Evolutionary conservation across 2,113 vertebrate genomes (phyloP).

Genomic region (Nanorana parkeri): DNA sequence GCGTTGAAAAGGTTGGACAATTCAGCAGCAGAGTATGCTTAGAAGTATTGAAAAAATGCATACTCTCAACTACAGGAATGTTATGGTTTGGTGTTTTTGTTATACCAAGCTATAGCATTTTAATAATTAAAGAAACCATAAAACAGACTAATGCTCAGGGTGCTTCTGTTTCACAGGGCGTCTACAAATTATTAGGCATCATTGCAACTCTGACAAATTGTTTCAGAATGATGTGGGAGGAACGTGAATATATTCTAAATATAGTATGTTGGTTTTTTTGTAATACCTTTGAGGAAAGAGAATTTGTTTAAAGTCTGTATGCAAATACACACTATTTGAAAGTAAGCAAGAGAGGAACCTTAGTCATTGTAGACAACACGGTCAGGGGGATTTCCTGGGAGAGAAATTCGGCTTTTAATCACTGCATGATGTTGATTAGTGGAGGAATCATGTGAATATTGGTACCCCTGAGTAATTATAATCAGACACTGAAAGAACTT

Average conservation of each 20-base stretch:
- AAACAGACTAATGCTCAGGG: neutral
- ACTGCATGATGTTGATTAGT: constrained; percentile 75
- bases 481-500: constrained; percentile 68
- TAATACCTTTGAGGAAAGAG: neutral
- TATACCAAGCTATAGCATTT: neutral
- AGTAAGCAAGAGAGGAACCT: constrained; percentile 59
- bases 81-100: no score
- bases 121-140: constrained; percentile 1
- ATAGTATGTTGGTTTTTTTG: neutral
- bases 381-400: constrained; percentile 63
- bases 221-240: constrained; percentile 10
- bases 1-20: no score
- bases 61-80: no score
- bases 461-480: constrained; percentile 70
- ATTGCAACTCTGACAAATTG: neutral
- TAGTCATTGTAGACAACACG: constrained; percentile 59
- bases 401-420: constrained; percentile 69
- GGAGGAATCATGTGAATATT: constrained; percentile 68
- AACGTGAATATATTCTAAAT: neutral
- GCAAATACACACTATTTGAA: constrained; percentile 58
- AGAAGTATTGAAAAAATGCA: no score
- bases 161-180: neutral
- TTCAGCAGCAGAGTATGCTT: no score
- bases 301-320: constrained; percentile 53
- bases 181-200: neutral